phyloP scores from a whole-genome alignment of 2,113 vertebrate genomes.

The Tympanuchus pallidicinctus region DNA sequence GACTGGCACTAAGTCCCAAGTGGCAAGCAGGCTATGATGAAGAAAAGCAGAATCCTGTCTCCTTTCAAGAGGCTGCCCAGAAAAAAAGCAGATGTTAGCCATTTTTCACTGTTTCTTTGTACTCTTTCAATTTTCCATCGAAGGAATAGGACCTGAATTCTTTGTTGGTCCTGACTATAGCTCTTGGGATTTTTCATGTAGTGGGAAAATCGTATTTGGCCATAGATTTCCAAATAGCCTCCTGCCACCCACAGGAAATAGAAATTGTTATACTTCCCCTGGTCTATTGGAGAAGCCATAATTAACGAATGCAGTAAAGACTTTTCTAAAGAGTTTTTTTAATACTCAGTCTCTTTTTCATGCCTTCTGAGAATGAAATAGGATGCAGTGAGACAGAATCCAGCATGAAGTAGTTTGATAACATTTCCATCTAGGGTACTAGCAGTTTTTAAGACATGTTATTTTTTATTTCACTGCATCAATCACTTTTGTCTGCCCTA shows the following conservation, averaged over 20 bases:
- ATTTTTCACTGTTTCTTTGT: neutral
- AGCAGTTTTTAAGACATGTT: constrained; percentile 39
- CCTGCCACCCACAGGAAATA: neutral
- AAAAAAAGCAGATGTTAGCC: neutral
- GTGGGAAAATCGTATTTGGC: neutral
- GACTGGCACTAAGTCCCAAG: neutral
- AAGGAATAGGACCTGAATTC: neutral
- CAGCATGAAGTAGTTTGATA: neutral
- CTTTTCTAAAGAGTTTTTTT: constrained; percentile 10
- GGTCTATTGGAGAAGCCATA: neutral
- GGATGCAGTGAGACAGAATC: neutral
- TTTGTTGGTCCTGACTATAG: neutral
- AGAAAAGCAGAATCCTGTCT: neutral
- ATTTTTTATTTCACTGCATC: neutral
- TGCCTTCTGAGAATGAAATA: neutral
- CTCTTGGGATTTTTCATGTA: neutral
- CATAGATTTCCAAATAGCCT: neutral
- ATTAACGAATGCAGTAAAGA: neutral
- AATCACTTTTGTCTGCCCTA: neutral
- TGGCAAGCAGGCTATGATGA: neutral
- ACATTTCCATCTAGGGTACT: neutral
- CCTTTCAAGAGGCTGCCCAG: neutral
- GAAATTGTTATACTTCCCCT: neutral
- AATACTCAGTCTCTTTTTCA: neutral
- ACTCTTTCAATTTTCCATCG: neutral